Evolutionary conservation across 2,113 vertebrate genomes (phyloP).

Genomic region (Forbesichthys papilliferus): DNA sequence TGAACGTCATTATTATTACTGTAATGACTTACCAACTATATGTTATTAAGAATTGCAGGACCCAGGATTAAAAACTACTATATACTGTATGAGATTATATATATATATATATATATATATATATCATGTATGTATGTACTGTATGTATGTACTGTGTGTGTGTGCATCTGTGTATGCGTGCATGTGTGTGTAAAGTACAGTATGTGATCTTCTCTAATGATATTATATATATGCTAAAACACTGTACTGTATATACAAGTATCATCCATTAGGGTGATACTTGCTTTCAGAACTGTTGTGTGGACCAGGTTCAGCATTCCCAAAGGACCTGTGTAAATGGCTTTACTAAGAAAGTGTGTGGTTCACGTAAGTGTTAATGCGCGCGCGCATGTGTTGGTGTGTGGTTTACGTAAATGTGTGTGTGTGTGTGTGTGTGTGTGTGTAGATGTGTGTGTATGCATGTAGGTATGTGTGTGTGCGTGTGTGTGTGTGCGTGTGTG

Average conservation of each 20-base stretch:
- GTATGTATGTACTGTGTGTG: no score
- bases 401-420: slow-evolving; percentile 12
- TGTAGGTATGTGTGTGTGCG: slow-evolving; percentile 13
- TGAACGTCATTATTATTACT: no score
- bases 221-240: neutral
- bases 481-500: slow-evolving; percentile 1
- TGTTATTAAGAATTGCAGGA: no score
- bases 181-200: no score
- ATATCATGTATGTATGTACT: no score
- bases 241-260: slow-evolving; percentile 1
- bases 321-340: slow-evolving; percentile 40
- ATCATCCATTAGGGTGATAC: slow-evolving; percentile 2
- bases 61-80: no score
- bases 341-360: slow-evolving; percentile 22
- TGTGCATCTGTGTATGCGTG: no score
- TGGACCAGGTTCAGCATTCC: slow-evolving; percentile 31
- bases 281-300: slow-evolving; percentile 2
- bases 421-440: neutral
- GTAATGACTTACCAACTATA: no score
- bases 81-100: no score
- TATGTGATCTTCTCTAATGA: no score
- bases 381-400: slow-evolving; percentile 3
- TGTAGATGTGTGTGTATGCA: neutral
- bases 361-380: neutral
- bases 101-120: no score